Conservation (phyloP, 2,888 invertebrate species). For the Agrenia bidenticulata region DNA sequence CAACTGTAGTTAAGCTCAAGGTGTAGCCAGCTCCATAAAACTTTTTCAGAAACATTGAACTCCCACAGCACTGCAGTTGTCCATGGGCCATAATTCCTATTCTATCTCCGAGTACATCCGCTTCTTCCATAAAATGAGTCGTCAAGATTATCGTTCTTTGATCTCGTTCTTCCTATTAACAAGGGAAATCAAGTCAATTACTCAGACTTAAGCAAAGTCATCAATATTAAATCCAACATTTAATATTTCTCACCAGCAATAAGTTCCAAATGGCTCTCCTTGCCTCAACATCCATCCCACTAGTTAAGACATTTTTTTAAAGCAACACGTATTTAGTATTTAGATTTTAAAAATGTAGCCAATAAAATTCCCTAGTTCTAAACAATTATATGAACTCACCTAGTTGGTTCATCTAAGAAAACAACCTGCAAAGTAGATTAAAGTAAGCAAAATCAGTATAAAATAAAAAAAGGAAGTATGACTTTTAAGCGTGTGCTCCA, state of each 20-base stretch:
- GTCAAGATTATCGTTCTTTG: slow-evolving; percentile 80
- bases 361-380: background rate
- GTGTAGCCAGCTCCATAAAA: slow-evolving; percentile 65
- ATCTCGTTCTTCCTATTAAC: slow-evolving; percentile 60
- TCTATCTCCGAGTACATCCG: slow-evolving; percentile 80
- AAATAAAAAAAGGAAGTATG: background rate
- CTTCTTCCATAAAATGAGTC: slow-evolving; percentile 96
- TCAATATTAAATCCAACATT: background rate
- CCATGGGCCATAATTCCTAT: slow-evolving; percentile 83
- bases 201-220: background rate
- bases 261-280: slow-evolving; percentile 56
- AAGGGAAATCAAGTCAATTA: background rate
- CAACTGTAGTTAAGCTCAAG: slow-evolving; percentile 54
- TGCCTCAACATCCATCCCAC: slow-evolving; percentile 62
- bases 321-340: background rate
- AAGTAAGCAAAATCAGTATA: slow-evolving; percentile 1
- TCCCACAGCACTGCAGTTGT: slow-evolving; percentile 72
- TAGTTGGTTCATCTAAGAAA: slow-evolving; percentile 61
- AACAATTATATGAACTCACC: slow-evolving; percentile 14
- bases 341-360: background rate
- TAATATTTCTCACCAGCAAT: slow-evolving; percentile 53
- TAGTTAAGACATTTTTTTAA: slow-evolving; percentile 5
- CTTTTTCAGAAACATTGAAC: slow-evolving; percentile 78
- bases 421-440: slow-evolving; percentile 56
- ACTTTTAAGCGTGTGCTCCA: background rate